Percentiles rank a stretch among this genome's conserved stretches.
phyloP scores from a whole-genome alignment of 2,797 vertebrate genomes.

The Pseudochirops corinnae region DNA sequence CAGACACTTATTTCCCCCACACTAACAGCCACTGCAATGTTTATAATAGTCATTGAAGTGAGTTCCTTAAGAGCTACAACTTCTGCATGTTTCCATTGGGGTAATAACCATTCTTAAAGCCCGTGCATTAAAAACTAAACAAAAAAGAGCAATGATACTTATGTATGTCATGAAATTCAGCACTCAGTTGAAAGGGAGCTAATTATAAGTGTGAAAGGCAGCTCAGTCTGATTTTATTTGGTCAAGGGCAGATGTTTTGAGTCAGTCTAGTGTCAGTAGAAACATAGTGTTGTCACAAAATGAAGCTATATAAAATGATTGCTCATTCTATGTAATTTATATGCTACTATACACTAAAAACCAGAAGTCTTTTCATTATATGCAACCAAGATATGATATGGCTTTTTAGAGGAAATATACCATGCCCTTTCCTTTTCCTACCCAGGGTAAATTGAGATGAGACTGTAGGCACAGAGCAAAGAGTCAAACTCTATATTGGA shows the following conservation, averaged over 20 bases:
- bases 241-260: background rate
- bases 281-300: background rate
- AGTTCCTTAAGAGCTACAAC: background rate
- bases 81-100: background rate
- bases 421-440: constrained; percentile 55
- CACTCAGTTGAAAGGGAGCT: background rate
- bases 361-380: constrained; percentile 48
- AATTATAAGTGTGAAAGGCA: background rate
- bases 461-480: constrained; percentile 40
- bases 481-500: background rate
- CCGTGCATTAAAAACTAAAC: background rate
- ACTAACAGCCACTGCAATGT: background rate
- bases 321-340: background rate
- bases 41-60: background rate
- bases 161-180: background rate
- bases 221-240: background rate
- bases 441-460: constrained; percentile 45
- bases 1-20: background rate
- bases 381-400: constrained; percentile 51
- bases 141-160: background rate
- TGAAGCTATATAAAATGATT: background rate
- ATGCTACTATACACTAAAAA: background rate
- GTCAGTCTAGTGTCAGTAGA: background rate
- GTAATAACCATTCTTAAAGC: background rate
- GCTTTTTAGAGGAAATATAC: constrained; percentile 55